Evolutionary conservation across 35 echinoderm and acorn worm genomes (phyloP).

Genomic region (Ophioderma brevispina): DNA sequence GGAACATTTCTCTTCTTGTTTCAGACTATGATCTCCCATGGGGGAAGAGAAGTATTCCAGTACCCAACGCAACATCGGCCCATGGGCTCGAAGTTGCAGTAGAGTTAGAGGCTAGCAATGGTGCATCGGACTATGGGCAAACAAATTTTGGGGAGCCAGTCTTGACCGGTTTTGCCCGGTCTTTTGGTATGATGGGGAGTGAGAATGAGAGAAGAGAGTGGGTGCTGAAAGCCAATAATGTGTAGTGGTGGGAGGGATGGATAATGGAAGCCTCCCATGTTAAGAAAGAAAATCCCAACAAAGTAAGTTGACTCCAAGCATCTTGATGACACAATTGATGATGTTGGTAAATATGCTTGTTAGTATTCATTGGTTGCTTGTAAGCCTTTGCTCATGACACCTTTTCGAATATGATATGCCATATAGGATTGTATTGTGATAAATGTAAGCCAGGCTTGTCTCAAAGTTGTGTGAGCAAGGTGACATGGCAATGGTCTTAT

Average conservation of each 20-base stretch:
- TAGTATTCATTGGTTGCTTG: too few species aligned
- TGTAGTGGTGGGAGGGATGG: constrained; percentile 97
- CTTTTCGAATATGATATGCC: too few species aligned
- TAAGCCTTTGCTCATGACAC: too few species aligned
- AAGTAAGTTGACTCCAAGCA: too few species aligned
- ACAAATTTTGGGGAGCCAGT: constrained; percentile 95
- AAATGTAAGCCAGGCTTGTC: too few species aligned
- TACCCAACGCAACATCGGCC: constrained; percentile 89
- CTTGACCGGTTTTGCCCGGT: constrained; percentile 88
- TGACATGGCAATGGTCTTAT: too few species aligned
- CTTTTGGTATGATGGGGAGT: constrained; percentile 89
- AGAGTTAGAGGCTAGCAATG: constrained; percentile 92
- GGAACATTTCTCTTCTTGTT: not conserved
- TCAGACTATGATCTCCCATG: constrained; percentile 91
- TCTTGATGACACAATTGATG: too few species aligned
- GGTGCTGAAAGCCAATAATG: constrained; percentile 99
- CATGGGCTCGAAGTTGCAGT: constrained; percentile 75
- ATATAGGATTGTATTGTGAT: too few species aligned
- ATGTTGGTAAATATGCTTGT: too few species aligned
- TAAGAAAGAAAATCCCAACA: constrained; percentile 65
- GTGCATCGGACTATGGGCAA: constrained; percentile 97
- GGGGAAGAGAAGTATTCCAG: constrained; percentile 72
- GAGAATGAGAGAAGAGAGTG: constrained; percentile 90
- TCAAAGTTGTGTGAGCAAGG: too few species aligned
- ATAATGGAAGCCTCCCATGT: constrained; percentile 78